These are phyloP conservation scores for Orthosia gothica DNA, from an alignment of 2,888 invertebrate genomes.

Conservation along the genomic window DNA sequence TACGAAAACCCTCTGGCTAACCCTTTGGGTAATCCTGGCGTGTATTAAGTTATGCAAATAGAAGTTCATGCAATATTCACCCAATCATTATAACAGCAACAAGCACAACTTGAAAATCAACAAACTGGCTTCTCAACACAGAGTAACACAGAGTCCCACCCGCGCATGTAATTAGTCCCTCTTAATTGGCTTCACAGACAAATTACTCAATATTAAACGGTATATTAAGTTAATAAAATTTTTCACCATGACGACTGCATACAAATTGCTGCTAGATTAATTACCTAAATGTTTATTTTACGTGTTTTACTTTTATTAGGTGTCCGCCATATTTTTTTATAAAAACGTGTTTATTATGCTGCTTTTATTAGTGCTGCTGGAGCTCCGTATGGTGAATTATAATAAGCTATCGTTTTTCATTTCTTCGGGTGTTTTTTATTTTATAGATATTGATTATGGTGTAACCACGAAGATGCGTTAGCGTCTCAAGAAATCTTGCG, in stretches of 20 bases:
- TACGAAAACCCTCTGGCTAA: no score
- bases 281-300: slow-evolving; percentile 29
- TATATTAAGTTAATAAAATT: slow-evolving; percentile 62
- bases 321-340: slow-evolving; percentile 33
- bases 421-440: no score
- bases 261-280: slow-evolving; percentile 54
- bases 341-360: slow-evolving; percentile 42
- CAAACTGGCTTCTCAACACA: slow-evolving; percentile 34
- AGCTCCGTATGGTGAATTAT: slow-evolving; percentile 3
- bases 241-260: slow-evolving; percentile 57
- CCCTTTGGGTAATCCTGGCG: neutral
- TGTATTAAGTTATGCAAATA: neutral
- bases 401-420: neutral
- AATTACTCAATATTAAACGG: no score
- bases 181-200: slow-evolving; percentile 70
- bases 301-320: slow-evolving; percentile 39
- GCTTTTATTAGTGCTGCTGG: slow-evolving; percentile 22
- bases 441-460: no score
- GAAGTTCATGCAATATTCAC: slow-evolving; percentile 32
- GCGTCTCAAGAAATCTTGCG: no score
- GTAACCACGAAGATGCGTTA: no score
- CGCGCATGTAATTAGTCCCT: slow-evolving; percentile 65
- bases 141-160: slow-evolving; percentile 31
- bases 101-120: slow-evolving; percentile 37
- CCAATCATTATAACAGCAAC: slow-evolving; percentile 27